Base-by-base conservation (phyloP, 2,113 vertebrate species). In the Irena cyanogastra region DNA sequence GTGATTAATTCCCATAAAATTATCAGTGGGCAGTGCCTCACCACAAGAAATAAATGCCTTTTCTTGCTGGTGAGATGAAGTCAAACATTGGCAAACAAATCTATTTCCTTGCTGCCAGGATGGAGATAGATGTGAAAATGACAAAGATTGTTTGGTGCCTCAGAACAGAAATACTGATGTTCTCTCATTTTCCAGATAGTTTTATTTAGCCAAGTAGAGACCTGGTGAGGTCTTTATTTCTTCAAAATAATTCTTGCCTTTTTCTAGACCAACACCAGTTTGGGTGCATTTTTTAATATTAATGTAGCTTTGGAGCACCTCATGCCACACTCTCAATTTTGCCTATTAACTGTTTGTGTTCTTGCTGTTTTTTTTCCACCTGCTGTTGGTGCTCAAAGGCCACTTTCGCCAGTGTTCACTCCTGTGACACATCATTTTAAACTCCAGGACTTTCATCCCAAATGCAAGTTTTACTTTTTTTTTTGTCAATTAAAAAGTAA, bases 281-380 rank as follows among this genome's bases (percentile, higher is more conserved):
- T 66, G 22, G 35, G 13, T 60, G 11, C 13, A 41, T 56, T 30
- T 56, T 5, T 22, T 37, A 65, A 28, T 31, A 39, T 35, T 65
- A 50, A 41, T 26, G 12, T 30, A 17, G 21, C 22, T 71, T 77
- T 56, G 52, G 47, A 70, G 14, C 18, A 37, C 35, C 30, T 72
- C 12, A 23, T 71, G 16, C 30, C 26, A 9, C 11, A 15, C 44
- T 66, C 23, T 71, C 31, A 61, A 2, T 60, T 70, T 83, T 56
- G 10, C 22, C 33, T 69, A 26, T 41, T 75, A 50, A 49, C 28
- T 70, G 10, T 11, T 56, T 8, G 9, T 61, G 37, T 44, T 70
- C 37, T 50, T 13, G 6, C 4, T 56, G 3, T 0, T 1, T 30
- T 80, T 39, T 39, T 45, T 20, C 21, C 39, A 69, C 14, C 7